These are phyloP conservation scores for Spodoptera exigua DNA, from an alignment of 2,888 invertebrate species.

Conservation along the genomic window DNA sequence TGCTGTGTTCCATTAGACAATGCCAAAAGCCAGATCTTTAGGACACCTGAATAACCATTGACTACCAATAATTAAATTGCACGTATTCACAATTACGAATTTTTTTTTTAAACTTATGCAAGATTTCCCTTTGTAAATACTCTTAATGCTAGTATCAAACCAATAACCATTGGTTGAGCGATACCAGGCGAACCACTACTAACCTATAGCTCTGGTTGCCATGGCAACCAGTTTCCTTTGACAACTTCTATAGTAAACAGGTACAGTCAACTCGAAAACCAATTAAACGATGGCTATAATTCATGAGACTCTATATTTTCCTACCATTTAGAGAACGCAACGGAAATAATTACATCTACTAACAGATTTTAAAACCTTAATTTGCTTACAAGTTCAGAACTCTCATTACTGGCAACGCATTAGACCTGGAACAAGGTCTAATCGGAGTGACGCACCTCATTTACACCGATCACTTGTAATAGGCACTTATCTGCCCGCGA, in stretches of 20 bases:
- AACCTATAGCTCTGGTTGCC: background rate
- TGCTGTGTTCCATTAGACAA: too few relatives aligned
- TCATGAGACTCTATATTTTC: conserved; percentile 20
- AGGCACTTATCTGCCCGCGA: conserved; percentile 68
- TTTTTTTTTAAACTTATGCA: too few relatives aligned
- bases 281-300: conserved; percentile 3
- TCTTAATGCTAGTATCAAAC: too few relatives aligned
- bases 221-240: conserved; percentile 23
- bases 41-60: too few relatives aligned
- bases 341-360: conserved; percentile 22
- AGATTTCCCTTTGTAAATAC: too few relatives aligned
- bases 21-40: too few relatives aligned
- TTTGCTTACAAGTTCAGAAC: conserved; percentile 35
- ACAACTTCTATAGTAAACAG: conserved; percentile 11
- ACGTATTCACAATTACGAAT: too few relatives aligned
- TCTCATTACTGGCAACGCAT: conserved; percentile 65
- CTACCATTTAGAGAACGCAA: conserved; percentile 15
- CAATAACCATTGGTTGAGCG: conserved; percentile 26
- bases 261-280: conserved; percentile 5
- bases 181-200: conserved; percentile 6
- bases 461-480: conserved; percentile 76
- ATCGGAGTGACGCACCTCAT: conserved; percentile 72
- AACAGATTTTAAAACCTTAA: conserved; percentile 30
- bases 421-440: conserved; percentile 64
- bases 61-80: too few relatives aligned